Evolutionary conservation across 2,113 vertebrate genomes (phyloP), one percentile per base, ranked within the genome.

Genomic region (Neofelis nebulosa): DNA sequence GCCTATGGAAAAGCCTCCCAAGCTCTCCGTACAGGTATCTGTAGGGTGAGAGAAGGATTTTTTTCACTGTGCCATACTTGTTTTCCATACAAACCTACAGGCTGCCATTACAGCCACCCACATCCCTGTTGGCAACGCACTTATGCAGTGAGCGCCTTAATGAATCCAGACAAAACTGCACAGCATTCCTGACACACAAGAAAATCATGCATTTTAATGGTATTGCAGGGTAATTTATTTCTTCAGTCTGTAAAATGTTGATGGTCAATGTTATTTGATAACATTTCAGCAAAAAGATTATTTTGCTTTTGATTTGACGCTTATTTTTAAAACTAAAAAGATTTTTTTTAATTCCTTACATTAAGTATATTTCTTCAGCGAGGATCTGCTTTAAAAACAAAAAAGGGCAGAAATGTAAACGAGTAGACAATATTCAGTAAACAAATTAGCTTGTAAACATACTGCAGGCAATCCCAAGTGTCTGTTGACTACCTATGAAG

Each of bases 11-110:
- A 98, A 97, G 96, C 86, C 52, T 98, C 97, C 81, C 79, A 97
- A 98, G 97, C 94, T 97, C 96, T 98, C 98, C 90, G 92, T 98
- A 95, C 96, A 98, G 98, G 97, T 99, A 99, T 98, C 98, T 98
- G 98, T 96, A 98, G 78, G 97, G 98, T 95, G 97, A 98, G 98
- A 98, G 97, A 97, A 98, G 98, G 97, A 98, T 98, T 98, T 98
- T 99, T 98, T 99, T 98, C 98, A 98, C 99, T 99, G 98, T 99
- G 98, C 98, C 99, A 99, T 99, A 98, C 98, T 99, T 99, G 98
- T 99, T 99, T 99, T 98, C 98, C 98, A 99, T 99, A 99, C 99
- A 99, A 99, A 99, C 99, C 98, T 99, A 98, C 98, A 98, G 98
- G 98, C 98, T 99, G 98, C 99, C 99, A 99, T 99, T 99, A 98